Evolutionary conservation across 2,888 invertebrate species (phyloP).

Genomic region (Sycophila texana): DNA sequence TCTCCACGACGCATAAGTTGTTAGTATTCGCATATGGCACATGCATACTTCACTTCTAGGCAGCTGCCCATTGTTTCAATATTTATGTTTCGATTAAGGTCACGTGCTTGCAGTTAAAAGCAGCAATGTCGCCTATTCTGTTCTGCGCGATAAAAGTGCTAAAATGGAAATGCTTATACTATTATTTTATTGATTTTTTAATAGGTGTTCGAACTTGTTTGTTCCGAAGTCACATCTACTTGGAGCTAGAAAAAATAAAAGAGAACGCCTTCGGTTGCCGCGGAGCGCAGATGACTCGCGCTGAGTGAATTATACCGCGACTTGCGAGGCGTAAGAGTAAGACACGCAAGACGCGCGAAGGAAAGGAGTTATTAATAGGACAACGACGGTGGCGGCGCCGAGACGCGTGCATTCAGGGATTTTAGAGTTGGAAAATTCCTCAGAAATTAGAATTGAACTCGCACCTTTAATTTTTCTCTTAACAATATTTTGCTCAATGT

Average conservation of each 20-base stretch:
- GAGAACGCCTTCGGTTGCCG: too few species aligned
- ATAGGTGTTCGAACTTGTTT: too few species aligned
- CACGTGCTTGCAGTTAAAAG: slow-evolving; percentile 25
- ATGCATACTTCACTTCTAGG: too few species aligned
- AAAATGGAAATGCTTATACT: too few species aligned
- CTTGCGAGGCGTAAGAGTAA: too few species aligned
- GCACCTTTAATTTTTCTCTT: background rate
- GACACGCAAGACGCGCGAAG: background rate
- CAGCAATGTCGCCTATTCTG: background rate
- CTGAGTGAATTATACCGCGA: slow-evolving; percentile 31
- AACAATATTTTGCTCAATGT: too few species aligned
- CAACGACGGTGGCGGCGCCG: background rate
- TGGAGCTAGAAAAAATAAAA: background rate
- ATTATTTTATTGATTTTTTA: too few species aligned
- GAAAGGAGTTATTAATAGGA: slow-evolving; percentile 33
- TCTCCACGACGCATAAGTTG: too few species aligned
- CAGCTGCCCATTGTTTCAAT: too few species aligned
- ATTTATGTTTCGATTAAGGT: slow-evolving; percentile 49
- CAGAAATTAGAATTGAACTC: background rate
- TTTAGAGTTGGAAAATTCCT: slow-evolving; percentile 20
- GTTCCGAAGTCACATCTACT: background rate
- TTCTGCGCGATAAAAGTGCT: too few species aligned
- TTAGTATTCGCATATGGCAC: too few species aligned
- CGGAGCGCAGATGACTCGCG: slow-evolving; percentile 5
- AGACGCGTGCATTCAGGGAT: slow-evolving; percentile 20